phyloP scores from a whole-genome alignment of 2,888 invertebrate genomes.

The Trileptium ribeirensis region DNA sequence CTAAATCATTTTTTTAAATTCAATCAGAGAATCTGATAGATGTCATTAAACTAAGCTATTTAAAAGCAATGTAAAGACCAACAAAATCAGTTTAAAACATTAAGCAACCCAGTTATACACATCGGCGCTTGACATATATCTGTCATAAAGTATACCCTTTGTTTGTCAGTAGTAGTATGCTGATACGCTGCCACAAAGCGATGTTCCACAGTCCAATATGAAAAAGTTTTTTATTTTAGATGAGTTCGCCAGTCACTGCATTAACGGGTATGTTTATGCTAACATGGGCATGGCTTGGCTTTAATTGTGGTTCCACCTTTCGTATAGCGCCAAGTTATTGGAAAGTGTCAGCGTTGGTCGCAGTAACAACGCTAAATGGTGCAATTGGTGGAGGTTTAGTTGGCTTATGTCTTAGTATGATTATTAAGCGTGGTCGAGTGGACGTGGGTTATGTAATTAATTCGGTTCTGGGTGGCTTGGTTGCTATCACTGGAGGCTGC shows the following conservation, averaged over 20 bases:
- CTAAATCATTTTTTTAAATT: too few species aligned
- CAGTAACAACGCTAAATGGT: slow-evolving; percentile 80
- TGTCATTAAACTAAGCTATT: too few species aligned
- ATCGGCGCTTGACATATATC: too few species aligned
- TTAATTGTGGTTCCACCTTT: slow-evolving; percentile 72
- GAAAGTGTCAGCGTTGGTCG: slow-evolving; percentile 72
- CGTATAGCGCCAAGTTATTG: slow-evolving; percentile 73
- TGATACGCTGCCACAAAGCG: too few species aligned
- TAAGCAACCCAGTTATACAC: too few species aligned
- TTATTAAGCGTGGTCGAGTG: slow-evolving; percentile 58
- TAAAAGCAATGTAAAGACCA: too few species aligned
- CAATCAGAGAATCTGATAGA: too few species aligned
- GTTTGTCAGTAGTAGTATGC: too few species aligned
- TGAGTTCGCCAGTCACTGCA: slow-evolving; percentile 49
- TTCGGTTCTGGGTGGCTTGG: slow-evolving; percentile 75
- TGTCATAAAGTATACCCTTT: too few species aligned
- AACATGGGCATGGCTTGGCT: slow-evolving; percentile 95
- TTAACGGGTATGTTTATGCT: slow-evolving; percentile 77
- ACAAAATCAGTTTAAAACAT: too few species aligned
- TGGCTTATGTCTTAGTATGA: slow-evolving; percentile 53
- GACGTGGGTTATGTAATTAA: slow-evolving; percentile 80
- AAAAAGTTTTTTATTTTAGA: too few species aligned
- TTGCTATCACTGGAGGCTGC: slow-evolving; percentile 68
- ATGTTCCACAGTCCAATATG: too few species aligned
- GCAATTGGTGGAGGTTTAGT: slow-evolving; percentile 79